Evolutionary conservation across 2,888 invertebrate species (phyloP), one percentile per base, ranked within the genome.

Genomic region (Steromphala cineraria): DNA sequence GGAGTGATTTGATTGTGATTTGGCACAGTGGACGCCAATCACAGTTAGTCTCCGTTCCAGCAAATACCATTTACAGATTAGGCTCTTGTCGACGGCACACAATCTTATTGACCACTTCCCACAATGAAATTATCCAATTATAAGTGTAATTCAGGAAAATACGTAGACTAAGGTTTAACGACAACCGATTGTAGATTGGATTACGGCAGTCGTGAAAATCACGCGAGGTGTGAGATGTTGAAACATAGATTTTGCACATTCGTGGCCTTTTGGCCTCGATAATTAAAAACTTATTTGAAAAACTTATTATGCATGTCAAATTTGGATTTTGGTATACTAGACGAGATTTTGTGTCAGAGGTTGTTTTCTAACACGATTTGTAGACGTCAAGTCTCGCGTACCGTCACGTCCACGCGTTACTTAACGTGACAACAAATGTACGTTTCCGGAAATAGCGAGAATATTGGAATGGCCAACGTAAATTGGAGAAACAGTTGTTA

Each of bases 51-150:
- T 46, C 10, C 10, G 10, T 46, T 46, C 46, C 46, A 46, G 46
- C 46, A 46, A 46, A 46, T 46, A 46, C 46, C 46, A 46, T 46
- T 46, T 46, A 46, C 46, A 46, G 46, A 46, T 46, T 46, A 46
- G 46, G 1, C 46, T 8, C 7, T 46, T 46, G 46, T 46, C 46
- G 46, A 46, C 46, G 46, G 46, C 46, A 13, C 46, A 10, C 10
- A 46, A 46, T 46, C 46, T 46, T 46, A 46, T 46, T 46, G 46
- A 46, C 46, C 13, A 46, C 46, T 46, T 46, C 46, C 46, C 13
- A 46, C 46, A 62, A 62, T 62, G 62, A 62, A 62, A 62, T 62
- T 62, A 62, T 62, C 28, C 24, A 62, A 62, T 62, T 62, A 62
- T 28, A 28, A 62, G 28, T 28, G 62, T 28, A 62, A 62, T 21